Evolutionary conservation across 2,113 vertebrate genomes (phyloP).

Genomic region (Heterochromis multidens): DNA sequence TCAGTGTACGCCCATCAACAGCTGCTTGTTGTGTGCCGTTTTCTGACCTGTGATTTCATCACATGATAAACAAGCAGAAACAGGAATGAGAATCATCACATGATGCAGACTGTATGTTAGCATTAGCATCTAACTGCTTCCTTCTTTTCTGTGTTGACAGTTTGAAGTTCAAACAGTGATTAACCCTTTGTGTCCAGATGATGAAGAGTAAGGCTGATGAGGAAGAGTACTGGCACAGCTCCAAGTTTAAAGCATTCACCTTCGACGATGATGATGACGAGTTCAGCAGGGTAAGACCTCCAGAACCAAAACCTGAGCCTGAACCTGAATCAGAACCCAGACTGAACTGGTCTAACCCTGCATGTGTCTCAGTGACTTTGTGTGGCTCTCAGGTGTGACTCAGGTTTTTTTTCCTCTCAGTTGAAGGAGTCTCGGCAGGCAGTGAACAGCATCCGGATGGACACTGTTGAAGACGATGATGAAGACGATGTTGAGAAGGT

Average conservation of each 20-base stretch:
- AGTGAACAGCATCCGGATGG: constrained; percentile 90
- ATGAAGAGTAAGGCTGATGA: constrained; percentile 86
- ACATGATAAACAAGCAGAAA: background rate
- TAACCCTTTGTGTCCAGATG: constrained; percentile 72
- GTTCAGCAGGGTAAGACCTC: constrained; percentile 78
- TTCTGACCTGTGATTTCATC: background rate
- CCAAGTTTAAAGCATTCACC: constrained; percentile 90
- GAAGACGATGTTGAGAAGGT: constrained; percentile 86
- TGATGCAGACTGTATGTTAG: background rate
- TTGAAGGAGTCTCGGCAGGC: constrained; percentile 89
- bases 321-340: background rate
- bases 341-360: background rate
- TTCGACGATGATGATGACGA: constrained; percentile 96
- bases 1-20: background rate
- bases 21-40: background rate
- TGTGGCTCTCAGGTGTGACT: background rate
- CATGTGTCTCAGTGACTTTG: background rate
- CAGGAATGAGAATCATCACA: background rate
- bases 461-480: constrained; percentile 84
- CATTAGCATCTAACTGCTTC: background rate
- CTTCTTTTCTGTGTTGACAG: background rate
- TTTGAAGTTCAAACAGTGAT: background rate
- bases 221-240: constrained; percentile 95
- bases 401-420: constrained; percentile 56
- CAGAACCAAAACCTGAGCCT: background rate